Conservation (phyloP, 2,113 vertebrate species). For the Labeo catla region DNA sequence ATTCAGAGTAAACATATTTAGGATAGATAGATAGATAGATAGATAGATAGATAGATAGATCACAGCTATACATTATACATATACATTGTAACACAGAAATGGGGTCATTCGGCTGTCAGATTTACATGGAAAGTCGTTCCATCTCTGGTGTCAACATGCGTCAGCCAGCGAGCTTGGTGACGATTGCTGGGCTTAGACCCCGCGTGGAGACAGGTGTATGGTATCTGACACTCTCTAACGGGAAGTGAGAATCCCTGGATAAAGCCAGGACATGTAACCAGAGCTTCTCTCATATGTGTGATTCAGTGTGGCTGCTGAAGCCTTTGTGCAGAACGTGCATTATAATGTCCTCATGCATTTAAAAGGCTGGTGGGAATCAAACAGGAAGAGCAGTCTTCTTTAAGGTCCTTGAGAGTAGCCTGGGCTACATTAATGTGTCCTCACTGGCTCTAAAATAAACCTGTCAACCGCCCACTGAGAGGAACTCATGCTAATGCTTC, state of each 20-base stretch:
- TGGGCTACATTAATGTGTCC: slow-evolving; percentile 54
- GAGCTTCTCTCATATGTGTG: slow-evolving; percentile 45
- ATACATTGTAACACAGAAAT: background rate
- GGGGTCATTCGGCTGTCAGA: slow-evolving; percentile 45
- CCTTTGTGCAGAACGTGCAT: slow-evolving; percentile 25
- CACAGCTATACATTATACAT: background rate
- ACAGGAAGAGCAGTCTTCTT: slow-evolving; percentile 31
- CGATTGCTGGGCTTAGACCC: slow-evolving; percentile 45
- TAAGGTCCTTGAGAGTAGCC: slow-evolving; percentile 59
- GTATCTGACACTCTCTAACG: slow-evolving; percentile 52
- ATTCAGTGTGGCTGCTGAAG: slow-evolving; percentile 1
- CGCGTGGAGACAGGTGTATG: slow-evolving; percentile 68
- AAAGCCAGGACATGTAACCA: slow-evolving; percentile 60
- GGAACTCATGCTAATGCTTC: slow-evolving; percentile 49
- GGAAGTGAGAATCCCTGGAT: slow-evolving; percentile 65
- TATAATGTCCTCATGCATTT: slow-evolving; percentile 13
- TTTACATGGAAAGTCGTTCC: slow-evolving; percentile 60
- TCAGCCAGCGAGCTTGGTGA: slow-evolving; percentile 54
- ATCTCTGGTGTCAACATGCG: slow-evolving; percentile 58
- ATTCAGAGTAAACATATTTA: too few relatives aligned
- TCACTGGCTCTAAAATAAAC: slow-evolving; percentile 65
- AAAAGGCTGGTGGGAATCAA: slow-evolving; percentile 36
- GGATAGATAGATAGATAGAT: too few relatives aligned
- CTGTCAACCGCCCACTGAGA: slow-evolving; percentile 59
- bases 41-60: background rate